A percentile compares a stretch with the other conserved stretches of the same genome.
Evolutionary conservation across 2,113 vertebrate species (phyloP).

Genomic region (Phyllopteryx taeniolatus): DNA sequence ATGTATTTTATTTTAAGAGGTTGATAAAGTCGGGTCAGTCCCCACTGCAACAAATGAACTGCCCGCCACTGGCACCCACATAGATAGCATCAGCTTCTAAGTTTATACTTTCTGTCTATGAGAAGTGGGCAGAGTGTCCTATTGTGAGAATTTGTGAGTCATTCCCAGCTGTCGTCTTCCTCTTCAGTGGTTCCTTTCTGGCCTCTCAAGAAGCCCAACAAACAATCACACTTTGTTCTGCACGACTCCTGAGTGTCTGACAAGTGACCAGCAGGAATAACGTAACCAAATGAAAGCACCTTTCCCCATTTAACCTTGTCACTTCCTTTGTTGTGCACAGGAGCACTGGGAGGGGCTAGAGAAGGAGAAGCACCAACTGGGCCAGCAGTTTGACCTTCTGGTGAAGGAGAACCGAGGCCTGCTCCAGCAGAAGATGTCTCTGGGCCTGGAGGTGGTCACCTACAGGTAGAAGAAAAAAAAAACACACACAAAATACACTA

Average conservation of each 20-base stretch:
- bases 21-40: no score
- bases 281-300: not conserved
- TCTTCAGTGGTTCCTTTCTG: slow-evolving; percentile 25
- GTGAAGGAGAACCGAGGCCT: slow-evolving; percentile 61
- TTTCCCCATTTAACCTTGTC: slow-evolving; percentile 4
- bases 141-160: not conserved
- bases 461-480: slow-evolving; percentile 65
- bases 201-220: not conserved
- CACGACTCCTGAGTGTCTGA: not conserved
- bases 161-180: not conserved
- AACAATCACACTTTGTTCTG: not conserved
- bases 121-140: not conserved
- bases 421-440: slow-evolving; percentile 67
- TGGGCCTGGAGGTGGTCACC: slow-evolving; percentile 70
- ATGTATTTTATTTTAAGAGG: no score
- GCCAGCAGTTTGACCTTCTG: slow-evolving; percentile 52
- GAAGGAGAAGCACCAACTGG: slow-evolving; percentile 57
- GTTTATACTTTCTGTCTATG: not conserved
- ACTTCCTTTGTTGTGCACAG: slow-evolving; percentile 60
- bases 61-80: no score
- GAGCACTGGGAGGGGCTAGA: slow-evolving; percentile 58
- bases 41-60: no score
- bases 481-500: not conserved
- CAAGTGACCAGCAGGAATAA: not conserved
- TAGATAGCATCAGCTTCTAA: not conserved